Base-by-base conservation (phyloP, 2,888 invertebrate species). In the Aphidoletes aphidimyza region DNA sequence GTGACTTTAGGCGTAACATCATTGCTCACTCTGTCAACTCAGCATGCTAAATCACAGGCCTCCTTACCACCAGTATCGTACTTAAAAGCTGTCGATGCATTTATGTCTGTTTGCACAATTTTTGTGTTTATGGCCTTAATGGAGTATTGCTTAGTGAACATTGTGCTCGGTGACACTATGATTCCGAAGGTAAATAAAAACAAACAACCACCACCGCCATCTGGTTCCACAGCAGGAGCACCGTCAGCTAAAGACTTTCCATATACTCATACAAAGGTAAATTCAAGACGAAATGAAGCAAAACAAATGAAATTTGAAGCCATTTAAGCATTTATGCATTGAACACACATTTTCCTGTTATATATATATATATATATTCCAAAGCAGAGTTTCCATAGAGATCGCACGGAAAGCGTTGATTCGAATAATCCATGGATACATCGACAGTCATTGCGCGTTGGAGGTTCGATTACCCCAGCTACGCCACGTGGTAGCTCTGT, bases 1-100 rank as follows among this genome's bases (percentile, higher is more conserved):
- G 97, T 97, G 37, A 97, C 98, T 0, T 91, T 97, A 0, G 97
- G 98, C 26, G 97, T 97, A 85, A 97, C 97, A 85, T 97, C 97
- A 42, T 90, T 97, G 59, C 92, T 97, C 84, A 97, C 97, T 1
- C 91, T 97, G 1, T 96, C 96, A 19, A 97, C 97, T 1, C 97
- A 97, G 88, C 97, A 97, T 89, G 97, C 97, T 19, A 97, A 97
- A 90, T 97, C 96, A 86, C 97, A 97, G 89, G 95, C 97, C n/a
- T 95, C 96, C 45, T 90, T 97, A 34, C 97, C 97, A 0, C 97
- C 97, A 0, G 98, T 98, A 5, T 97, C 97, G 0, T 98, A 98
- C 89, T 91, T 97, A 83, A 98, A 97, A 89, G 96, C 97, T 0
- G 96, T 97, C 1, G 97, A 97, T 88, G 96, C 95, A 0, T 97